Percentiles rank a stretch among this genome's conserved stretches.
Conservation (phyloP, 2,113 vertebrate species). For the Alethe castanea region DNA sequence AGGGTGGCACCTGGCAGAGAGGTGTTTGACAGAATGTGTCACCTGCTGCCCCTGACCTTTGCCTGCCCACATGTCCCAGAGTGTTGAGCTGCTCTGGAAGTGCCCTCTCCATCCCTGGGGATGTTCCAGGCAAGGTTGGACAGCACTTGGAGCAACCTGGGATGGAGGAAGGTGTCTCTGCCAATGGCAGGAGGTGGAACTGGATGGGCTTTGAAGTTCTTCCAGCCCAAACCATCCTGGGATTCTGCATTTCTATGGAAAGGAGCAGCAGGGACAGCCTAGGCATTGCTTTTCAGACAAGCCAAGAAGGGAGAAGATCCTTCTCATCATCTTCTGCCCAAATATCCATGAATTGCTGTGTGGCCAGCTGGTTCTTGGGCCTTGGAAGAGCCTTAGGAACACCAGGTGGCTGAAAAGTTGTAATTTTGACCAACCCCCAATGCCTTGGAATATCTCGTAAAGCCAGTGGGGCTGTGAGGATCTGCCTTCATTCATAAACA, state of each 20-base stretch:
- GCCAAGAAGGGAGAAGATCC: neutral
- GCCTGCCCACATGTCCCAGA: neutral
- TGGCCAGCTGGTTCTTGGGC: no score
- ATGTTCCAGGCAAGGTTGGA: neutral
- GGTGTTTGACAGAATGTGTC: neutral
- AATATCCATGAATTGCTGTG: neutral
- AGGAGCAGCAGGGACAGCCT: neutral
- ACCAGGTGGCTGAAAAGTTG: neutral
- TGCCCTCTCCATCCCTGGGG: neutral
- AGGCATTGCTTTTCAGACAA: neutral
- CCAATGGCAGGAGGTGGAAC: neutral
- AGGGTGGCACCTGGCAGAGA: neutral
- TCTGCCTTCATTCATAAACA: neutral
- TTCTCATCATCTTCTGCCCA: accelerated
- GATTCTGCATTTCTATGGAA: neutral
- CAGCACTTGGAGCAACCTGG: accelerated
- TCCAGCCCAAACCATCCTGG: neutral
- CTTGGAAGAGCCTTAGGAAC: neutral
- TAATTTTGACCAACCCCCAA: neutral
- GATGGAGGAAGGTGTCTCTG: neutral
- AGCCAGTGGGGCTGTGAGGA: neutral
- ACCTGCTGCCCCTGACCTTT: neutral
- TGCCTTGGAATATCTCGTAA: neutral
- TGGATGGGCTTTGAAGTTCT: neutral
- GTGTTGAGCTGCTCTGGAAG: neutral